Base-by-base conservation (phyloP, 2,113 vertebrate species). In the Neoarius graeffei region DNA sequence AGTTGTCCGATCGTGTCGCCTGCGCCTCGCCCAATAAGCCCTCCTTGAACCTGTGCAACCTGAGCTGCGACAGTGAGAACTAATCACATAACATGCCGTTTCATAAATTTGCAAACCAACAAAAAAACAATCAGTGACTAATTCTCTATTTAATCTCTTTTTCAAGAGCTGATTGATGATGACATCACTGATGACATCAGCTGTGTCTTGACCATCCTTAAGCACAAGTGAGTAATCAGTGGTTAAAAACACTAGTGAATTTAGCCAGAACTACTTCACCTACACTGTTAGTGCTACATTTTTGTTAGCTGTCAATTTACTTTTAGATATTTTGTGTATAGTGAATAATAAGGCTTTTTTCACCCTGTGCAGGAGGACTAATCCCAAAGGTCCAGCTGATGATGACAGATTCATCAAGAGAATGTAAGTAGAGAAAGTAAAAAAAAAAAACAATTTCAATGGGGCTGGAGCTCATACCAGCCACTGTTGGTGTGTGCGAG, bases 151-250 rank as follows among this genome's bases (percentile, higher is more conserved):
- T 79, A 14, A 57, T 82, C 2, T 76, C 25, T 73, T 80, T 52
- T 82, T 60, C n/a, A 48, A 94, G 91, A 84, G 25, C 89, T 94
- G n/a, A 77, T 79, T 2, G 91, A 93, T 62, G 86, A 59, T 20
- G 7, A 93, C 87, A 92, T 92, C 27, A 35, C 7, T 7, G 91
- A 93, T 52, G 93, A 93, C 85, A 30, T 92, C 1, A 15, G 7
- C 0, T 92, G 92, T 81, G 54, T 89, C 0, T 56, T 89, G 59
- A 50, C 15, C 52, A 66, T 88, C 15, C 0, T 23, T 3, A 8
- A 27, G 69, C 88, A 42, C 83, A 0, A 19, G 93, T 92, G 56
- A 91, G 93, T 91, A 48, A 69, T 35, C 15, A 52, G 7, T 27
- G 60, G 23, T 62, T 19, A 69, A 62, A 74, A 27, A 52, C 48